Base-by-base conservation (phyloP, 2,113 vertebrate genomes). In the Benthochromis sp. region DNA sequence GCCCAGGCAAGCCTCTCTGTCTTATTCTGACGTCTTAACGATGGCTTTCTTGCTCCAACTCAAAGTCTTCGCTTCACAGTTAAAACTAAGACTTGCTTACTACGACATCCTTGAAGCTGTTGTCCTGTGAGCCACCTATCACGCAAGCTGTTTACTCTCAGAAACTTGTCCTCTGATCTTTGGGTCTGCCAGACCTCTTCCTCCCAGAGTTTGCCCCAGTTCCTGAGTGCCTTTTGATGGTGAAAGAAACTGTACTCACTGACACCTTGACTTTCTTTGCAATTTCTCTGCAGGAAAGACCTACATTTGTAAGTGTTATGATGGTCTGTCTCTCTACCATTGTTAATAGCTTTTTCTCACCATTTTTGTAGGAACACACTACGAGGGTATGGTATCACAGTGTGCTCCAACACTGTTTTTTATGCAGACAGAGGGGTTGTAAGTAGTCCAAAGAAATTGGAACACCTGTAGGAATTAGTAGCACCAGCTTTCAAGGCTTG, bases 131-230 rank as follows among this genome's bases (percentile, higher is more conserved):
- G 31, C 1, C 17, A 36, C 31, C 59, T 63, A 5, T n/a, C 59
- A 36, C 1, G 31, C 59, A 36, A 63, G 31, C 31, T 11, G 29
- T 63, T 63, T 36, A 63, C 9, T 63, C 59, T 36, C 59, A 63
- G 59, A 63, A 63, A 63, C 29, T n/a, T 63, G 59, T 7, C 31
- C 59, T 63, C 59, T 63, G 59, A 63, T 19, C 29, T 34, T 63
- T 63, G 16, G 59, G 29, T 63, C 29, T 34, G 29, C 9, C 59
- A 36, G 59, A 36, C 31, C 31, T 63, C 59, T 34, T 34, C 29
- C 59, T 63, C 59, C 31, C 59, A 63, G 59, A 63, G 59, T 63
- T n/a, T 63, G 17, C 31, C 59, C 59, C 31, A 63, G 59, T 63
- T 63, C 9, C 59, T 63, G 17, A 63, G 59, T 63, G 31, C 9